Conservation (phyloP, 2,888 invertebrate genomes). For the Lycia hirtaria region DNA sequence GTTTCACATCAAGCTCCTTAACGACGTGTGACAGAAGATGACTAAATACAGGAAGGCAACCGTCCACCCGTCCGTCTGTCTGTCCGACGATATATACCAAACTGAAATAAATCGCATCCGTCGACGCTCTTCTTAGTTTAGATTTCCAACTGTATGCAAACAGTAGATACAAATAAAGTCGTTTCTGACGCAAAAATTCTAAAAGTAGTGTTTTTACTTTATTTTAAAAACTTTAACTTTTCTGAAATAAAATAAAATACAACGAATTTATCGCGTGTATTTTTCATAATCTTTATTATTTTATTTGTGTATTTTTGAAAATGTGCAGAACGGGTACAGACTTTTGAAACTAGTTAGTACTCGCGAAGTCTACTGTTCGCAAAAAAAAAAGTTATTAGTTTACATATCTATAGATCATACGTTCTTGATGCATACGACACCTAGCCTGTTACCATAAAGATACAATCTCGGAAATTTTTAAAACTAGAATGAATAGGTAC, state of each 20-base stretch:
- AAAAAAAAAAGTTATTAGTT: too few species aligned
- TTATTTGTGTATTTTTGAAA: too few species aligned
- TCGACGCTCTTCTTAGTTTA: conserved; percentile 13
- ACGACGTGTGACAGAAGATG: conserved; percentile 44
- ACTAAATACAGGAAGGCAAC: conserved; percentile 42
- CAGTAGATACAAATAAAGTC: conserved; percentile 11
- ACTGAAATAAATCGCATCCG: conserved; percentile 9
- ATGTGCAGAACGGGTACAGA: too few species aligned
- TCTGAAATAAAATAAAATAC: neutral
- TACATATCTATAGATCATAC: too few species aligned
- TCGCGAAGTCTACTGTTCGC: too few species aligned
- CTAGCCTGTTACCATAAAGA: too few species aligned
- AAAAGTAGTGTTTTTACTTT: neutral
- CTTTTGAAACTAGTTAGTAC: too few species aligned
- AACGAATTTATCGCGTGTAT: too few species aligned
- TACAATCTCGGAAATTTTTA: too few species aligned
- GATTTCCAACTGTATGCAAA: conserved; percentile 6
- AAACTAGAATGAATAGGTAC: too few species aligned
- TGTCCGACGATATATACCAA: conserved; percentile 10
- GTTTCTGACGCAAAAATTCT: neutral
- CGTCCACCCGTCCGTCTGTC: conserved; percentile 25
- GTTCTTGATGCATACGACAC: too few species aligned
- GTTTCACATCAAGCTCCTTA: conserved; percentile 49
- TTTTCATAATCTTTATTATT: too few species aligned
- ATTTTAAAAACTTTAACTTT: neutral